Conservation (phyloP, 2,888 invertebrate species). For the Archaeoteleia sp. region DNA sequence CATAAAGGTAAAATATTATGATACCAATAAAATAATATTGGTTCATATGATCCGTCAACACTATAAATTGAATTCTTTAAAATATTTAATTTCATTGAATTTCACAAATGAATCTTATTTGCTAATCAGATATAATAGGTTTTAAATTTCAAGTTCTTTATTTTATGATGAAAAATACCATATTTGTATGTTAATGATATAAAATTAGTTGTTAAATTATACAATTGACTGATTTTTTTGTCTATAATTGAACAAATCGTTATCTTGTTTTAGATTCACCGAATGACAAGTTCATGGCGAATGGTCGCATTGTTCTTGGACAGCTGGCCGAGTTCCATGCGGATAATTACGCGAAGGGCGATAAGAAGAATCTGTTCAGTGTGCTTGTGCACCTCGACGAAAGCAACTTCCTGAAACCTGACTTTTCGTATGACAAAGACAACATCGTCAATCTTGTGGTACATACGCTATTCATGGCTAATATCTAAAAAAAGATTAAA, state of each 20-base stretch:
- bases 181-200: too few species aligned
- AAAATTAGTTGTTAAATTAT: too few species aligned
- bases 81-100: neutral
- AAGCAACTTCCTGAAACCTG: slow-evolving; percentile 80
- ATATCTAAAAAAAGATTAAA: too few species aligned
- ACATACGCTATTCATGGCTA: slow-evolving; percentile 65
- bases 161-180: too few species aligned
- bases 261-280: slow-evolving; percentile 67
- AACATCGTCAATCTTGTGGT: slow-evolving; percentile 79
- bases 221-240: too few species aligned
- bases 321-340: slow-evolving; percentile 80
- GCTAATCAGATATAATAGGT: too few species aligned
- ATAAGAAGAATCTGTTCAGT: slow-evolving; percentile 78
- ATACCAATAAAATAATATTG: too few species aligned
- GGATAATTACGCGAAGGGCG: slow-evolving; percentile 76
- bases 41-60: too few species aligned
- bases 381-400: slow-evolving; percentile 79
- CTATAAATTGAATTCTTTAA: neutral
- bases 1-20: slow-evolving; percentile 76
- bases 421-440: slow-evolving; percentile 79
- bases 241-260: neutral
- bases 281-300: slow-evolving; percentile 77
- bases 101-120: slow-evolving; percentile 17
- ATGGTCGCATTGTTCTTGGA: slow-evolving; percentile 78
- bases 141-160: too few species aligned